Conservation (phyloP, 2,797 vertebrate genomes). For the Lagorchestes hirsutus region DNA sequence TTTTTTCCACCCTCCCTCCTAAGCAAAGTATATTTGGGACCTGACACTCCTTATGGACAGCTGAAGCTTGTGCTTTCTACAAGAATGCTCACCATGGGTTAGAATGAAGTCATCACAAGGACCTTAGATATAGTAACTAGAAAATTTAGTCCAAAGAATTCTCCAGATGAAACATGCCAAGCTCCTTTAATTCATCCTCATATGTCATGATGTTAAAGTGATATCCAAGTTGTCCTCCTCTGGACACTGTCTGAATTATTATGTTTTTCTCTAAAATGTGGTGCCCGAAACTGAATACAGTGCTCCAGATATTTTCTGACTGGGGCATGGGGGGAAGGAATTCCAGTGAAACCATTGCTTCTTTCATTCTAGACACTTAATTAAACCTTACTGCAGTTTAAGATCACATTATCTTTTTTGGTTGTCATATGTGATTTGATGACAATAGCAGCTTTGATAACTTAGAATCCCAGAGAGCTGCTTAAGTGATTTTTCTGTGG, state of each 20-base stretch:
- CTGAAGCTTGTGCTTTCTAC: not conserved
- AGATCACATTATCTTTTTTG: not conserved
- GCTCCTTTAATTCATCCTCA: not conserved
- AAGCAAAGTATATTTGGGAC: not conserved
- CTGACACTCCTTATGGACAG: not conserved
- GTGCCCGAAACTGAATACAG: not conserved
- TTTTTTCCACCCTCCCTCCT: not conserved
- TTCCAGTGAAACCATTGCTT: not conserved
- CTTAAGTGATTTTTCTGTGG: not conserved
- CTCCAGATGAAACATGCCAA: not conserved
- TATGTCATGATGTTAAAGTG: not conserved
- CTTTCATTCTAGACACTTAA: not conserved
- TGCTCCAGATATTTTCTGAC: not conserved
- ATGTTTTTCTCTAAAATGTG: not conserved
- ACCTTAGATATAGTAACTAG: not conserved
- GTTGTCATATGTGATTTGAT: not conserved
- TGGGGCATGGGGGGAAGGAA: not conserved
- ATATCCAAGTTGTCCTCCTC: not conserved
- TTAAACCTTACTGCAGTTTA: not conserved
- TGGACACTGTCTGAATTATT: not conserved
- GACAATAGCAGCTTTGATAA: not conserved
- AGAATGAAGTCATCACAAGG: not conserved
- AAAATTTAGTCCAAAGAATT: not conserved
- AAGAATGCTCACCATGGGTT: not conserved
- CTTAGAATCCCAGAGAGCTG: not conserved